Evolutionary conservation across 2,888 invertebrate species (phyloP).

Genomic region (Cabera pusaria): DNA sequence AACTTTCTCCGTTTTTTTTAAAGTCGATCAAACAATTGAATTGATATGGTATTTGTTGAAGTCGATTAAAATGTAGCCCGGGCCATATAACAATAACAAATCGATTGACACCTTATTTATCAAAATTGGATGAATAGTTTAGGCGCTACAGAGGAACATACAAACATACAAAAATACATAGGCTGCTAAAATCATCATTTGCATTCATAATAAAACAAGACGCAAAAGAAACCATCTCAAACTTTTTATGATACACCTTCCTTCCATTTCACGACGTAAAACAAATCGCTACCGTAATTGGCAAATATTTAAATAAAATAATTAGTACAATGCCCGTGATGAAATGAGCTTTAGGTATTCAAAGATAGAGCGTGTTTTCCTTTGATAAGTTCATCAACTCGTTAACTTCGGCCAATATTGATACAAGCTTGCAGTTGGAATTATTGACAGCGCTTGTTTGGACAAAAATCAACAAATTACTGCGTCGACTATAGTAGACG

Average conservation of each 20-base stretch:
- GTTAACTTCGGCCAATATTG: conserved; percentile 71
- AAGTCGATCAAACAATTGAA: too few species aligned
- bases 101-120: too few species aligned
- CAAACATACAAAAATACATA: too few species aligned
- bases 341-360: neutral
- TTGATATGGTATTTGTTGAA: too few species aligned
- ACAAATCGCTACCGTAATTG: conserved; percentile 57
- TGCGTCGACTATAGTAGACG: conserved; percentile 14
- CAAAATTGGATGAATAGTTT: too few species aligned
- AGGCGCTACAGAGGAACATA: too few species aligned
- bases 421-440: conserved; percentile 53
- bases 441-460: conserved; percentile 68
- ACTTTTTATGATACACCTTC: conserved; percentile 21
- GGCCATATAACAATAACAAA: too few species aligned
- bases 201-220: too few species aligned
- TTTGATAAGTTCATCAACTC: conserved; percentile 41
- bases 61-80: too few species aligned
- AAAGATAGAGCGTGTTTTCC: conserved; percentile 12
- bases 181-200: too few species aligned
- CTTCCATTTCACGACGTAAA: conserved; percentile 33
- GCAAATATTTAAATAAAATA: conserved; percentile 67
- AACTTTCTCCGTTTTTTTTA: too few species aligned
- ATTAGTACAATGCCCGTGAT: conserved; percentile 40
- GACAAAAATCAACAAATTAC: conserved; percentile 53
- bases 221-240: neutral